Base-by-base conservation (phyloP, 2,888 invertebrate species). In the Drosophila ochracea region DNA sequence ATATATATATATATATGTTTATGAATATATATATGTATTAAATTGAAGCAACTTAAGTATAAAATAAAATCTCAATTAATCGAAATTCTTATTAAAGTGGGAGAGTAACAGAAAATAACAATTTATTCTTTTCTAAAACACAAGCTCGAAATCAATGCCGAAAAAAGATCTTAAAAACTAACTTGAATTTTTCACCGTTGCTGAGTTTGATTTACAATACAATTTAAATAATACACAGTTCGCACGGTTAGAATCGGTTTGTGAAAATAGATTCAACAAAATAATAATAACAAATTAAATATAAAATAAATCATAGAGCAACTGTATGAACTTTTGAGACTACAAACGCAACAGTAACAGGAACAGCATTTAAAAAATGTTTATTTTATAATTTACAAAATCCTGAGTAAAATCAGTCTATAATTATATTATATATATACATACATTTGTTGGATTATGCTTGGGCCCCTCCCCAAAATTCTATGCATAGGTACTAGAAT, bases 301-400 rank as follows among this genome's bases (percentile, higher is more conserved):
- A 31, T 50, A 4, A 62, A 39, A n/a, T 35, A 25, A 68, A 68
- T 50, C 43, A 68, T 47, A 65, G 68, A 83, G 68, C 71, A 84
- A 78, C 64, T 72, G 55, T 69, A 87, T 83, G 57, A 78, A 80
- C 78, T 86, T 84, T 88, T 90, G 89, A 88, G 90, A 88, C 87
- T 88, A 89, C 80, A 90, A 82, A 88, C 87, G 87, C 90, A 88
- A 88, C 87, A 89, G 78, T 89, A 88, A 88, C 87, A 88, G 87
- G 87, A 88, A 88, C 84, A 84, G 87, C 87, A 88, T 88, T 88
- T 87, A 87, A 76, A 85, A 86, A 86, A 86, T 86, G 85, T 86
- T 89, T 88, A 79, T 85, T 87, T 82, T 83, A 76, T 87, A 80
- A 77, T 77, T 83, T 77, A 68, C 21, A 52, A 31, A 53, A 50